Percentiles rank a stretch among this genome's conserved stretches.
Evolutionary conservation across 2,113 vertebrate genomes (phyloP).

Genomic region (Ammospiza nelsoni): DNA sequence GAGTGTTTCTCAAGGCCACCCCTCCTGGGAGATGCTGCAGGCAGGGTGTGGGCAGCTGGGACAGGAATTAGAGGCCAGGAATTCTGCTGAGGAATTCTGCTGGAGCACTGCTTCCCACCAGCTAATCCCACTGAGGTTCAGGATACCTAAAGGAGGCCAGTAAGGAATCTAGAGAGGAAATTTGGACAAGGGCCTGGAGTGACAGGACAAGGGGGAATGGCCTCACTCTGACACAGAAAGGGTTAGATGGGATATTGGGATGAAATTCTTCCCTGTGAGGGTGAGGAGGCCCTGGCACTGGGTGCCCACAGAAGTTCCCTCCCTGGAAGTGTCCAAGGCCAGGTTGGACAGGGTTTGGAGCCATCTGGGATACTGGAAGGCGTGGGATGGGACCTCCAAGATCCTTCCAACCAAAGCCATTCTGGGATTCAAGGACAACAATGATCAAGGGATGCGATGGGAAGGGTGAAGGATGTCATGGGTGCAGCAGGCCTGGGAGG

Average conservation of each 20-base stretch:
- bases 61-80: neutral
- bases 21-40: neutral
- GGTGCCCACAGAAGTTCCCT: neutral
- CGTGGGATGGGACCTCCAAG: neutral
- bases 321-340: neutral
- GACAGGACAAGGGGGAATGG: neutral
- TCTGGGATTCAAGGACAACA: neutral
- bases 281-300: neutral
- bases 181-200: neutral
- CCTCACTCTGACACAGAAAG: neutral
- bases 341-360: rapidly evolving
- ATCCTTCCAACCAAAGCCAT: neutral
- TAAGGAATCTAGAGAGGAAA: neutral
- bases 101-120: neutral
- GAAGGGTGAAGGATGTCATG: neutral
- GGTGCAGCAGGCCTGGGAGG: neutral
- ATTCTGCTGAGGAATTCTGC: neutral
- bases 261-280: neutral
- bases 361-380: rapidly evolving
- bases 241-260: neutral
- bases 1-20: neutral
- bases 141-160: neutral
- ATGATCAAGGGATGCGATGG: neutral
- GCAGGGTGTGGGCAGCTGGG: neutral
- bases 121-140: neutral